Base-by-base conservation (phyloP, 2,888 invertebrate species). In the Miltochrista miniata region DNA sequence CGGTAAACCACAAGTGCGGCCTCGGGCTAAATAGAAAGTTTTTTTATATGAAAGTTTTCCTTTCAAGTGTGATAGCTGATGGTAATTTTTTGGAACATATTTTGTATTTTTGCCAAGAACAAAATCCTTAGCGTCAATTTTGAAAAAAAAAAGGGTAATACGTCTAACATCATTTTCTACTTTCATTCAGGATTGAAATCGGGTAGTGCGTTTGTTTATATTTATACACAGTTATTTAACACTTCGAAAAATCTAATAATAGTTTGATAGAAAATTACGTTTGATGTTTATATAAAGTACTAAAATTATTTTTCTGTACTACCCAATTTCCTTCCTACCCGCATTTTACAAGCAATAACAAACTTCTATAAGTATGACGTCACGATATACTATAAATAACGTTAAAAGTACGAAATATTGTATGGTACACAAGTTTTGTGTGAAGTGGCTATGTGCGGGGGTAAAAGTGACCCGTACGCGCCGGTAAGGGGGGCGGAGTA, bases 401-500 rank as follows among this genome's bases (percentile, higher is more conserved):
- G 36, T 33, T 50, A 48, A 37, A 14, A 48, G 37, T 48, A 48
- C 41, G 14, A 45, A 31, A 31, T 31, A 35, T 47, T 31, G 46
- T 62, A 56, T 55, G 45, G 52, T 61, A 64, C 62, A 48, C 46
- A 53, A 13, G 43, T 47, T 48, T 37, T 10, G 48, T 51, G 48
- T 47, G 52, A 37, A 49, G 56, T 61, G 70, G 80, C 86, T 91
- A 90, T 87, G 90, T 87, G 70, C 91, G 85, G 7, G 90, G 88
- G 73, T 76, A 91, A 70, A 86, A 90, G 69, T 87, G 88, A 7
- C 90, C 90, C 34, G 88, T 88, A 68, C 90, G 90, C 8, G 90
- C 90, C n/a, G 90, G 90, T 29, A 91, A 72, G 35, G 90, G 90
- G 4, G 90, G 90, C 5, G 90, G 90, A 0, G 88, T 90, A 63